phyloP scores from a whole-genome alignment of 2,797 vertebrate genomes.

The Linurgus olivaceus region DNA sequence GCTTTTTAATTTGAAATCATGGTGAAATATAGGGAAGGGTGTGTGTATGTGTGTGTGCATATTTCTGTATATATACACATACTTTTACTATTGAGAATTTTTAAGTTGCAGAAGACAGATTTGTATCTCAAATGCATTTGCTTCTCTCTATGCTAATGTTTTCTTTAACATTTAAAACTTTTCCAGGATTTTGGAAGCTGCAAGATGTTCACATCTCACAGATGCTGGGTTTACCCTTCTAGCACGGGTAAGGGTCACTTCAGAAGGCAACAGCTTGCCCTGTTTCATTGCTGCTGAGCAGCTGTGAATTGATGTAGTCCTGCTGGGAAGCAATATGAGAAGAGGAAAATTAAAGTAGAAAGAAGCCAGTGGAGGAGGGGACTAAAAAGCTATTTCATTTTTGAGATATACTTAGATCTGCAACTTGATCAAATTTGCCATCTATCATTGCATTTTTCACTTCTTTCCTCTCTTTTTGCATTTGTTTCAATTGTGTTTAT shows the following conservation, averaged over 20 bases:
- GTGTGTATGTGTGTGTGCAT: too few relatives aligned
- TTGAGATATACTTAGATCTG: not conserved
- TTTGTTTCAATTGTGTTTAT: not conserved
- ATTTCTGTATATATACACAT: not conserved
- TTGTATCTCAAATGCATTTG: not conserved
- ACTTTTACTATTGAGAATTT: not conserved
- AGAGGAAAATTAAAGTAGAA: not conserved
- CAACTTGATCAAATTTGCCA: not conserved
- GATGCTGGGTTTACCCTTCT: slow-evolving; percentile 90
- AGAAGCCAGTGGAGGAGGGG: not conserved
- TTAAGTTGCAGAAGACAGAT: not conserved
- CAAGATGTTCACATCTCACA: slow-evolving; percentile 90
- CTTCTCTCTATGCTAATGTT: not conserved
- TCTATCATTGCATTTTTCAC: not conserved
- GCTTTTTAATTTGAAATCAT: not conserved
- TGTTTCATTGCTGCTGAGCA: not conserved
- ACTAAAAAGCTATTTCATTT: not conserved
- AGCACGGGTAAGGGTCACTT: slow-evolving; percentile 81
- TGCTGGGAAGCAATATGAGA: not conserved
- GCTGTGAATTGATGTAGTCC: not conserved
- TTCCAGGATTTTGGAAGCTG: slow-evolving; percentile 89
- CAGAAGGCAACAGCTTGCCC: not conserved
- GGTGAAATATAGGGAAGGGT: not conserved
- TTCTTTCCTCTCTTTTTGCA: not conserved
- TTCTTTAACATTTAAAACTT: slow-evolving; percentile 27